Conservation (phyloP, 1,140 invertebrate genomes). For the Leptopilina clavipes region DNA sequence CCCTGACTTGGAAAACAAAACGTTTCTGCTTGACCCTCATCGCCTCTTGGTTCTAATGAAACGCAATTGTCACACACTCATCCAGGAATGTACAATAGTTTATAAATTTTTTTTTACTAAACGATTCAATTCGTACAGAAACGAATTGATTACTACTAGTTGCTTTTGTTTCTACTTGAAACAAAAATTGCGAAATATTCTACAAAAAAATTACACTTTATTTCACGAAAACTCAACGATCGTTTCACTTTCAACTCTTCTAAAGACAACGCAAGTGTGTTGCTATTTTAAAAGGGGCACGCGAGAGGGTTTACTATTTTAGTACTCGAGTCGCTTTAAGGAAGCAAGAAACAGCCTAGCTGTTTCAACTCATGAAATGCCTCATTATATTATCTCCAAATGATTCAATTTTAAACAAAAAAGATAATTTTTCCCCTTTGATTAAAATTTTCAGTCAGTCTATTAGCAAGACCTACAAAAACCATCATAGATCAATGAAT, state of each 20-base stretch:
- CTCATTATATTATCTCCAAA: background rate
- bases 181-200: no score
- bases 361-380: slow-evolving; percentile 7
- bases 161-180: no score
- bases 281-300: slow-evolving; percentile 22
- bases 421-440: no score
- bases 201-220: background rate
- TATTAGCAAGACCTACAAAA: no score
- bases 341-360: slow-evolving; percentile 10
- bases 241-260: background rate
- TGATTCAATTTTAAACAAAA: background rate
- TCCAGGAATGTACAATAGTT: background rate
- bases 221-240: background rate
- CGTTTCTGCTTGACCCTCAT: slow-evolving; percentile 7
- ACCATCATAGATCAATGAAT: no score
- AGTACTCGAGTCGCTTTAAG: background rate
- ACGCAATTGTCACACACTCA: slow-evolving; percentile 22
- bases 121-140: no score
- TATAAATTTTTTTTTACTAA: no score
- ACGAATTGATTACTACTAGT: no score
- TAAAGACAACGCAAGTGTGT: background rate
- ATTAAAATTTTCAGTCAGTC: no score
- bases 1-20: background rate
- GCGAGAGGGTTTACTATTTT: slow-evolving; percentile 15
- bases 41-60: background rate